phyloP scores from a whole-genome alignment of 2,113 vertebrate species.

The Willisornis vidua region DNA sequence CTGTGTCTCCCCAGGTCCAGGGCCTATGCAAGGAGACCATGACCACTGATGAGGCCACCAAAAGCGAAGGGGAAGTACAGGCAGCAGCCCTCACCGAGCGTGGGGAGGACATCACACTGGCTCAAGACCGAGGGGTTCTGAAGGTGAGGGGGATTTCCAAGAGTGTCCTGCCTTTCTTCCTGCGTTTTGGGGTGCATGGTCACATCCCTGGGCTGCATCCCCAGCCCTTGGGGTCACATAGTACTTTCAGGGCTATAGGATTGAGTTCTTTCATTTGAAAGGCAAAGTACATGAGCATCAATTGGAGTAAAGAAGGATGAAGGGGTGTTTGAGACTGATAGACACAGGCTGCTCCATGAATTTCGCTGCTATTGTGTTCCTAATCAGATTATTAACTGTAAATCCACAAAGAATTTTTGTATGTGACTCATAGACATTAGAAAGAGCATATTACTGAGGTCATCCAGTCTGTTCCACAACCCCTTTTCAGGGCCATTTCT shows the following conservation, averaged over 20 bases:
- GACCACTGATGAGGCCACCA: constrained; percentile 87
- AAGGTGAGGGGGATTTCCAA: constrained; percentile 78
- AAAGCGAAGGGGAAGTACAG: constrained; percentile 76
- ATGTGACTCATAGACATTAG: constrained; percentile 25
- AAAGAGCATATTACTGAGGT: constrained; percentile 44
- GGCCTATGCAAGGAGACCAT: constrained; percentile 72
- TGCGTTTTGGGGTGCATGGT: accelerated
- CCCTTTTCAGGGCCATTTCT: not conserved
- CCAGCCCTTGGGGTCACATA: not conserved
- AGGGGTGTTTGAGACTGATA: not conserved
- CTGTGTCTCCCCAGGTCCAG: constrained; percentile 8
- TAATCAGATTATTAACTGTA: constrained; percentile 39
- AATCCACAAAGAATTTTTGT: constrained; percentile 34
- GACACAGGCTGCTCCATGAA: not conserved
- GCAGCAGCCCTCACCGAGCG: constrained; percentile 73
- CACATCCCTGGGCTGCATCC: accelerated
- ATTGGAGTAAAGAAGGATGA: not conserved
- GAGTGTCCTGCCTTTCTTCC: not conserved
- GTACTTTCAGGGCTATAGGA: not conserved
- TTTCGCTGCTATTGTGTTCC: constrained; percentile 32
- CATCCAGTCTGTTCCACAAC: not conserved
- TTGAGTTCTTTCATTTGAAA: not conserved
- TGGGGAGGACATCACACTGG: constrained; percentile 85
- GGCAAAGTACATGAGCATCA: not conserved
- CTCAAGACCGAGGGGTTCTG: constrained; percentile 86